Percentiles rank a stretch among this genome's conserved stretches.
These are phyloP conservation scores for Philonicus albiceps DNA, from an alignment of 2,888 invertebrate genomes.

Conservation along the genomic window DNA sequence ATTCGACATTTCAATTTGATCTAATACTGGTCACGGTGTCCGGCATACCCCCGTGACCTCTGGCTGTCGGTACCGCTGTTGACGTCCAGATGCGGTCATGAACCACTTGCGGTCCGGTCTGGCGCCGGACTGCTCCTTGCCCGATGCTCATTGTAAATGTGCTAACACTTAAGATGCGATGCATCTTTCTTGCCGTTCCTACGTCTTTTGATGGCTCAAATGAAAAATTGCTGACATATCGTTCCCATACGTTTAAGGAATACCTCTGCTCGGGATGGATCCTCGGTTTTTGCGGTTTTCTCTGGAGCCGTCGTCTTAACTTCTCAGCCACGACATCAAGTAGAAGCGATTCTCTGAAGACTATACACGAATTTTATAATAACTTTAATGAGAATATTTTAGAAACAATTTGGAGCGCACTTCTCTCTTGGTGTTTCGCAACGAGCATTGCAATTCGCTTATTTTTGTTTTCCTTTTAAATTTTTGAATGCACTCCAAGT, in stretches of 20 bases:
- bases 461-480: not conserved
- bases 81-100: slow-evolving; percentile 6
- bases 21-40: slow-evolving; percentile 24
- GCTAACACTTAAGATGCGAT: slow-evolving; percentile 13
- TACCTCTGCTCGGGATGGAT: slow-evolving; percentile 4
- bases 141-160: slow-evolving; percentile 4
- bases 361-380: not conserved
- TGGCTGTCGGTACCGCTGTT: not conserved
- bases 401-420: not conserved
- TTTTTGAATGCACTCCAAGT: not conserved
- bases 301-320: not conserved
- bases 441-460: not conserved
- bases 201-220: slow-evolving; percentile 13
- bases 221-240: slow-evolving; percentile 40
- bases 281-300: not conserved
- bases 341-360: not conserved
- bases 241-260: slow-evolving; percentile 34
- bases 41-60: not conserved
- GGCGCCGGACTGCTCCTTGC: slow-evolving; percentile 16
- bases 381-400: slow-evolving; percentile 2
- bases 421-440: not conserved
- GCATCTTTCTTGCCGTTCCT: not conserved
- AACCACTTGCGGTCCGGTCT: not conserved
- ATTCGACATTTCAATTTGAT: slow-evolving; percentile 35
- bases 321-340: not conserved